Conservation (phyloP, 1,140 invertebrate species). For the Ips typographus region DNA sequence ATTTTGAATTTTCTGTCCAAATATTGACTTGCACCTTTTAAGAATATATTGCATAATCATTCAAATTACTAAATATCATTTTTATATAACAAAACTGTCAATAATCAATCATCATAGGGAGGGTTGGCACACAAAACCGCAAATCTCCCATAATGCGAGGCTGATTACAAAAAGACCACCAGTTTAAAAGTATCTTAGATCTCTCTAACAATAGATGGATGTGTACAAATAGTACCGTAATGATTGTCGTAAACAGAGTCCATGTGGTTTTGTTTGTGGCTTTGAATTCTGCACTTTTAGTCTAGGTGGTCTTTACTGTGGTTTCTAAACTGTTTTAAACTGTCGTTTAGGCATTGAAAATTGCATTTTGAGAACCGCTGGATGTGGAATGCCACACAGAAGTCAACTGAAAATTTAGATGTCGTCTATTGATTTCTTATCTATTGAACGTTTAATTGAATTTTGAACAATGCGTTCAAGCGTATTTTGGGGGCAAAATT, state of each 20-base stretch:
- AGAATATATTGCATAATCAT: no score
- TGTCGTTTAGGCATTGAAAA: no score
- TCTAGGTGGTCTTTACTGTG: constrained; percentile 31
- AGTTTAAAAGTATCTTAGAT: constrained; percentile 28
- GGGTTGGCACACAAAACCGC: constrained; percentile 7
- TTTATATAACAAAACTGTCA: no score
- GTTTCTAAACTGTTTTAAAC: background rate
- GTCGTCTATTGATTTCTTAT: constrained; percentile 8
- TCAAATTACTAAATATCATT: no score
- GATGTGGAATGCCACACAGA: no score
- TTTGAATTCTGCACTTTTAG: constrained; percentile 1
- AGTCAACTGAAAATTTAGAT: no score
- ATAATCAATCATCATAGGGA: no score
- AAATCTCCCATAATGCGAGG: background rate
- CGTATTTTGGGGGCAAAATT: constrained; percentile 11
- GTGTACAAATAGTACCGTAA: constrained; percentile 51
- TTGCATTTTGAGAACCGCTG: no score
- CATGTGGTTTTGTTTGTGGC: constrained; percentile 44
- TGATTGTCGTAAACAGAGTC: constrained; percentile 49
- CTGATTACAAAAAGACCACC: constrained; percentile 16
- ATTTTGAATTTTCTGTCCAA: no score
- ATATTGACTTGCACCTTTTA: no score
- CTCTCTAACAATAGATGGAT: constrained; percentile 40
- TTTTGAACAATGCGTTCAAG: constrained; percentile 8
- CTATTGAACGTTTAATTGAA: constrained; percentile 19